Evolutionary conservation across 2,888 invertebrate genomes (phyloP).

Genomic region (Onchidella celtica): DNA sequence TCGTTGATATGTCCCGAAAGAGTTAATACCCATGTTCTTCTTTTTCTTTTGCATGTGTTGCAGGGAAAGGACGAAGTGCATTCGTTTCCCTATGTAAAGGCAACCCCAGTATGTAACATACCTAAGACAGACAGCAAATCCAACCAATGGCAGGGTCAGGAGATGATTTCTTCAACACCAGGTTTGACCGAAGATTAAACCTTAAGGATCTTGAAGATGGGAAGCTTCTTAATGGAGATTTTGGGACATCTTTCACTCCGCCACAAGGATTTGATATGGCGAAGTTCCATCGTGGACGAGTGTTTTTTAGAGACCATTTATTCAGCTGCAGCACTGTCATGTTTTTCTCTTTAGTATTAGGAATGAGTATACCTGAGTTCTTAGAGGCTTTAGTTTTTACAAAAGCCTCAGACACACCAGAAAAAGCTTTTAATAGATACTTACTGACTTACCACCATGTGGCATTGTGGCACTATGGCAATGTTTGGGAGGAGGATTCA

Average conservation of each 20-base stretch:
- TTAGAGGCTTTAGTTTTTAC: slow-evolving; percentile 87
- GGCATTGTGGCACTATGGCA: slow-evolving; percentile 88
- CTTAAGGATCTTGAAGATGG: slow-evolving; percentile 42
- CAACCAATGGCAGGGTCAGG: no score
- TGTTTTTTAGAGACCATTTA: slow-evolving; percentile 86
- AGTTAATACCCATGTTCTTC: no score
- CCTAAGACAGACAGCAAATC: no score
- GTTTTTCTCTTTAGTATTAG: slow-evolving; percentile 87
- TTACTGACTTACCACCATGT: slow-evolving; percentile 89
- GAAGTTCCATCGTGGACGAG: slow-evolving; percentile 83
- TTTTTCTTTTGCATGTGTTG: no score
- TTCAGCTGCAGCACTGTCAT: slow-evolving; percentile 87
- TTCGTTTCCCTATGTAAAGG: no score
- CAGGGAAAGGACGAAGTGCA: no score
- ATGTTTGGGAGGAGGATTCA: slow-evolving; percentile 82
- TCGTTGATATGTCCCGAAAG: no score
- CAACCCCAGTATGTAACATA: no score
- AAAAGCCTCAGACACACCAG: slow-evolving; percentile 85
- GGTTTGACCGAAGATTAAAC: no score
- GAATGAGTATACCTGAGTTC: slow-evolving; percentile 89
- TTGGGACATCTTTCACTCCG: background rate
- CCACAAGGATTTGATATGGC: slow-evolving; percentile 49
- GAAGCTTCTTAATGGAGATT: slow-evolving; percentile 30
- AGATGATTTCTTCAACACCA: no score
- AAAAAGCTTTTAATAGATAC: slow-evolving; percentile 81